These are phyloP conservation scores for Hycleus phaleratus DNA, from an alignment of 1,140 invertebrate species.

Conservation along the genomic window DNA sequence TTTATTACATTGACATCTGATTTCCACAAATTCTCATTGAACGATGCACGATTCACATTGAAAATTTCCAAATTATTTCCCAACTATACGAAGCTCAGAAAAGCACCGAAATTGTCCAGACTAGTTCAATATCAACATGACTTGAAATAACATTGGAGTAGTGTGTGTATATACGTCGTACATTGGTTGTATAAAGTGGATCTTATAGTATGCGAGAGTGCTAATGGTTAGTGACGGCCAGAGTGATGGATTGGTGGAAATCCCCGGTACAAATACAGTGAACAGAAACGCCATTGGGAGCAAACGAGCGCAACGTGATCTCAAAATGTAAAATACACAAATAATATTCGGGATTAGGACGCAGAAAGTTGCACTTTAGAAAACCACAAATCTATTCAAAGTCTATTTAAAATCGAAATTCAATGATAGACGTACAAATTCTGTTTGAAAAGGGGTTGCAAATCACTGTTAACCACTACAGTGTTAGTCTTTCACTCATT, in stretches of 20 bases:
- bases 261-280: conserved; percentile 23
- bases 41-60: no score
- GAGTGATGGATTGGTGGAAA: conserved; percentile 50
- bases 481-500: background rate
- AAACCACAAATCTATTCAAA: no score
- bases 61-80: background rate
- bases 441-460: no score
- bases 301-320: conserved; percentile 8
- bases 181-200: conserved; percentile 11
- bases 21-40: conserved; percentile 7
- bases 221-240: conserved; percentile 53
- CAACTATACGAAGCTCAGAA: conserved; percentile 5
- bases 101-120: background rate
- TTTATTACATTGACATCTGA: conserved; percentile 12
- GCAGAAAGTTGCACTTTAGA: background rate
- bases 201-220: conserved; percentile 44
- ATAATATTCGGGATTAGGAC: background rate
- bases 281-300: conserved; percentile 12
- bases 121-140: background rate
- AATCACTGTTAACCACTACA: no score
- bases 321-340: conserved; percentile 1
- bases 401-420: no score
- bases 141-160: background rate
- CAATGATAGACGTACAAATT: no score
- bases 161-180: conserved; percentile 3